Base-by-base conservation (phyloP, 2,113 vertebrate species). In the Ammospiza nelsoni region DNA sequence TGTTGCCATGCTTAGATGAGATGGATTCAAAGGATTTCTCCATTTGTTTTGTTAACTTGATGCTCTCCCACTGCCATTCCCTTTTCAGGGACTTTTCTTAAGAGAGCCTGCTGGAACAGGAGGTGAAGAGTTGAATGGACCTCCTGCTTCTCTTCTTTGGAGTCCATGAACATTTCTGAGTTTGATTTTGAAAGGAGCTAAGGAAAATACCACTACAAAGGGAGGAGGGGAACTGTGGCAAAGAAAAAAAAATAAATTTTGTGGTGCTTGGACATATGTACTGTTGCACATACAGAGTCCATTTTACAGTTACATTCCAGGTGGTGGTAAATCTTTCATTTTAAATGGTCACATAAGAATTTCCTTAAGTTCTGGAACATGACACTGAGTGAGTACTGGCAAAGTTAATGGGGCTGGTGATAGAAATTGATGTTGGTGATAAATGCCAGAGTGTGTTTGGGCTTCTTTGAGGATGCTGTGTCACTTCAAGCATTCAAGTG, bases 81-180 rank as follows among this genome's bases (percentile, higher is more conserved):
- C 85, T 96, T 96, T 88, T 92, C 67, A 88, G 88, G 79, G 90
- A 90, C 72, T 78, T 90, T 92, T 93, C 75, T 83, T 84, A 90
- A 54, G 76, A 74, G 79, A 95, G 62, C 68, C 51, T 92, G 33
- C 85, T 94, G 15, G 10, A 96, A 80, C 59, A 94, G 94, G 90
- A 95, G 95, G 90, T 95, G 90, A 62, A 95, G 83, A 71, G 51
- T 86, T 90, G 76, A 89, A 12, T 90, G 57, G 72, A 81, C 83
- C 83, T 97, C 68, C 86, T 96, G 85, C 85, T 96, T 95, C 46
- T 79, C 66, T 95, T 43, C 66, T 91, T 95, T 94, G 75, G 88
- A 96, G 85, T 92, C 68, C 85, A 78, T 77, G 63, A 93, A 63
- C 88, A 90, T 95, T 97, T 96, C 67, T 93, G 79, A 92, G 81